Evolutionary conservation across 2,797 vertebrate species (phyloP).

Genomic region (Brotula barbata): DNA sequence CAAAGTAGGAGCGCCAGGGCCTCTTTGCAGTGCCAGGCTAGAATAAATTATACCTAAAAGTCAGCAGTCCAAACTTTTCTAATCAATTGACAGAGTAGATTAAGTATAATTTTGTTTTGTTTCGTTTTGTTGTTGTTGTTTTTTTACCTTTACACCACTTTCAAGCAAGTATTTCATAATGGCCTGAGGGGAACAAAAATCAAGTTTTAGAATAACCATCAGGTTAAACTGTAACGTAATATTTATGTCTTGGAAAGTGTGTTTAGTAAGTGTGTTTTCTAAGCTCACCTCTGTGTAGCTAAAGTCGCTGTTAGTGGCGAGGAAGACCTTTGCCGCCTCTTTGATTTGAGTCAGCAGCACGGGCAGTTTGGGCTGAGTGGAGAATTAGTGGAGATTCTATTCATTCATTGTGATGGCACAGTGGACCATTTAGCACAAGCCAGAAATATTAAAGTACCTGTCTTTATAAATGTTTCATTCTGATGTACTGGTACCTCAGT

Average conservation of each 20-base stretch:
- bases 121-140: too few species aligned
- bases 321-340: constrained; percentile 85
- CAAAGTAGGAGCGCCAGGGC: constrained; percentile 83
- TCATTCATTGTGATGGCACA: too few species aligned
- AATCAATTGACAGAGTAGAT: not conserved
- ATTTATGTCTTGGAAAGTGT: too few species aligned
- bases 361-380: constrained; percentile 75
- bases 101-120: not conserved
- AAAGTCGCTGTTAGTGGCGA: constrained; percentile 88
- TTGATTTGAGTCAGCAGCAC: constrained; percentile 82
- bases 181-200: constrained; percentile 66
- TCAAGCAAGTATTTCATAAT: constrained; percentile 87
- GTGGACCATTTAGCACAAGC: too few species aligned
- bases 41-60: not conserved
- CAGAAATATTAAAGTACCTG: too few species aligned
- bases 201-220: not conserved
- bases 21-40: constrained; percentile 20
- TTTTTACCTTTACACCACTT: constrained; percentile 64
- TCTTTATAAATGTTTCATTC: too few species aligned
- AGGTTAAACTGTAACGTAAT: too few species aligned
- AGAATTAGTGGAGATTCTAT: too few species aligned
- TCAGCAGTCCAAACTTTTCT: too few species aligned
- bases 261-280: too few species aligned
- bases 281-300: constrained; percentile 81
- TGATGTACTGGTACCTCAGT: too few species aligned